Base-by-base conservation (phyloP, 92 coral and sea anemone species). In the Metridium senile region DNA sequence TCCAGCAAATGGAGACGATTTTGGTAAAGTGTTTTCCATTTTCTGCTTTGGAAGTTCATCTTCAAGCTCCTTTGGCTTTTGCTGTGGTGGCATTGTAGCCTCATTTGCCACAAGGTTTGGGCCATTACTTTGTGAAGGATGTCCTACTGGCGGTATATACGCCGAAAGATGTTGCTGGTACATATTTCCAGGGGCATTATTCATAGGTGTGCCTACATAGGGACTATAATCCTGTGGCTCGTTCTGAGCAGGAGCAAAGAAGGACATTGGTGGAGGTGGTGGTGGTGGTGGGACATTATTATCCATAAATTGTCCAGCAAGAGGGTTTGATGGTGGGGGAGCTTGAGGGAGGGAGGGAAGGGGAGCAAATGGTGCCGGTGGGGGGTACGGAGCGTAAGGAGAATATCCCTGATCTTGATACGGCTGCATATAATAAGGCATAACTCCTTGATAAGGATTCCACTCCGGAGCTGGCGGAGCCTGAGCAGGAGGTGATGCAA, bases 401-500 rank as follows among this genome's bases (percentile, higher is more conserved):
- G 83, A 3, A 26, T 32, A 54, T 2, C 21, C 13, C 59, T 79
- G 76, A 28, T 57, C 76, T 20, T 54, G 70, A 62, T 45, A 39
- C 0, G 46, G 73, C 28, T 66, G 77, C 70, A 79, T 79, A 26
- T 51, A 79, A n/a, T 67, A 63, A 0, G 62, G 34, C 76, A 43
- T 53, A 28, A 25, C 45, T 22, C 28, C 82, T 30, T 76, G 81
- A 27, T 67, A 51, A 26, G 74, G 82, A 23, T 54, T 28, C 23
- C 35, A 35, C 9, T 30, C 76, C 66, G 74, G 57, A 49, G 86
- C 49, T 0, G 75, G 69, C 7, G 53, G 63, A 17, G 75, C 27
- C 26, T 28, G 63, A 21, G 77, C 62, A 32, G 89, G 93, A 35
- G 62, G 75, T 6, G 58, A 78, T 13, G 75, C 78, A 30, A 88